Base-by-base conservation (phyloP, 2,888 invertebrate genomes). In the Hyposoter dolosus region DNA sequence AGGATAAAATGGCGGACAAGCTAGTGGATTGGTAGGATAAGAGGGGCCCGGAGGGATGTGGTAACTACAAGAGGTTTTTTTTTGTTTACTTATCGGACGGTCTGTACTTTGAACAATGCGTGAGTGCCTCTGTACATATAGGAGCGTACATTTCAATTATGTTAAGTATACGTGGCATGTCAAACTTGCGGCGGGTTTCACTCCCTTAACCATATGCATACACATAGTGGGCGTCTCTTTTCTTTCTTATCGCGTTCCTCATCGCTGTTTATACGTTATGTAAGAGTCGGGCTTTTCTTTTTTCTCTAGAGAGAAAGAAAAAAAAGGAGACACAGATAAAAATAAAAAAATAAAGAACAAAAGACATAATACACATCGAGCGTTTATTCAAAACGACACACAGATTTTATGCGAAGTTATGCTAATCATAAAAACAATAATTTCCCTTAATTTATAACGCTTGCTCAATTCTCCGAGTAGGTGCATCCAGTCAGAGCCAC, bases 131-230 rank as follows among this genome's bases (percentile, higher is more conserved):
- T 40, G 65, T 53, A 66, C 45, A 40, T 17, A 79, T 12, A 74
- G 53, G 50, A 63, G 60, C 66, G 72, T 60, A 79, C 84, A 69
- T 80, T 80, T 84, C 84, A 84, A 84, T 84, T 84, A 84, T 50
- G 75, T 76, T 75, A 63, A 84, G 75, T 80, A 75, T 84, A 82
- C 28, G 72, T 66, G 43, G 75, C 84, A 69, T 80, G 80, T 63
- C 75, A 76, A 50, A 68, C 23, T 50, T 47, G 50, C 53, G 47
- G 74, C 69, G n/a, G 45, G 19, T 50, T 66, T 68, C 66, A 53
- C 35, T 47, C 79, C 56, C 66, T 45, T 12, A 19, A 47, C 40
- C 66, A 28, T 40, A 40, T 50, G 47, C 50, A 56, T 60, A n/a
- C 6, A 23, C 28, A 53, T 68, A 53, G 68, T 69, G 50, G 69